Percentiles rank a stretch among this genome's conserved stretches.
These are phyloP conservation scores for Macrophya alboannulata DNA, from an alignment of 2,888 invertebrate species.

Conservation along the genomic window DNA sequence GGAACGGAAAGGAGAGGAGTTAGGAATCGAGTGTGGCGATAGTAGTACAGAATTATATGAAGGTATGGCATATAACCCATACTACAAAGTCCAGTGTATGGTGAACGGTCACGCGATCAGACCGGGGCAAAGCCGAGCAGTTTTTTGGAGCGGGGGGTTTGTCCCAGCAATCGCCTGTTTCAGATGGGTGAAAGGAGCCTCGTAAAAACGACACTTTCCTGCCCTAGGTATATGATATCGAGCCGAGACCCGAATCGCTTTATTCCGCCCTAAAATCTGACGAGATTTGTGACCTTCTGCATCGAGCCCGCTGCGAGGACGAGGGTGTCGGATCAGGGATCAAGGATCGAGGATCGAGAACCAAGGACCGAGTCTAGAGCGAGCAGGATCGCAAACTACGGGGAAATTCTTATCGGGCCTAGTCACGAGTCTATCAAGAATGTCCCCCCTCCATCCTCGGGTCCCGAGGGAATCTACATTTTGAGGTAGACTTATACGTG, in stretches of 20 bases:
- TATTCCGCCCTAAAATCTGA: constrained; percentile 44
- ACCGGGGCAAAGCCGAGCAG: neutral
- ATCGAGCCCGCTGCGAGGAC: constrained; percentile 46
- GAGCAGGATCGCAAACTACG: neutral
- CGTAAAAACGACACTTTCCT: constrained; percentile 54
- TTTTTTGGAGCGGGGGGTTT: constrained; percentile 17
- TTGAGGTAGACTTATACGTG: neutral
- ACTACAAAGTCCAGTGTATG: neutral
- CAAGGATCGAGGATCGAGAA: neutral
- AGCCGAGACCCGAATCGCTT: constrained; percentile 46
- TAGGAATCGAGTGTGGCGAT: constrained; percentile 9
- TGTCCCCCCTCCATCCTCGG: neutral
- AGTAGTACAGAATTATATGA: neutral
- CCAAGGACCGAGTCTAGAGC: constrained; percentile 7
- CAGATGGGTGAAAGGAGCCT: constrained; percentile 43
- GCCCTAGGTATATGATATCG: constrained; percentile 32
- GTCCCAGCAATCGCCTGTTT: neutral
- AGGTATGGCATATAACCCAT: neutral
- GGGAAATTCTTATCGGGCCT: constrained; percentile 30
- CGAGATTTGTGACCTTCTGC: constrained; percentile 46
- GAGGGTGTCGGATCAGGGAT: neutral
- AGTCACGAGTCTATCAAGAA: constrained; percentile 31
- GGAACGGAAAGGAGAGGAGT: neutral
- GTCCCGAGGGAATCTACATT: constrained; percentile 37
- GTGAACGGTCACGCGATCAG: constrained; percentile 20